A percentile compares a stretch with the other conserved stretches of the same genome.
Conservation (phyloP, 2,113 vertebrate genomes). For the Calyptommatus sinebrachiatus region DNA sequence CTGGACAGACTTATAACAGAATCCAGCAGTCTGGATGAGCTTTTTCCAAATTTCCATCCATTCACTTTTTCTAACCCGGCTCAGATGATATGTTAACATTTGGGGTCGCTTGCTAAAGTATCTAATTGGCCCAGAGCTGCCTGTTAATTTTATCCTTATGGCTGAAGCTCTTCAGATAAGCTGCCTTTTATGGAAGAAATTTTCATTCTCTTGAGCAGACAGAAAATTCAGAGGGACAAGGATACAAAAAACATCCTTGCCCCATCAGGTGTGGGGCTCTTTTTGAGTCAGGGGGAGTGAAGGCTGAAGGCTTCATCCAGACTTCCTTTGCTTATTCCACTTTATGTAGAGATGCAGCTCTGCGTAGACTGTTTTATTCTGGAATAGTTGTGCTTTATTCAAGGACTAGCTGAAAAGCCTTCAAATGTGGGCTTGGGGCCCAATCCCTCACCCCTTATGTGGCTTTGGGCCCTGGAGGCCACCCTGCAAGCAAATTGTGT, state of each 20-base stretch:
- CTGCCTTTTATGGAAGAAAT: conserved; percentile 26
- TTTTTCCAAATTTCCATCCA: background rate
- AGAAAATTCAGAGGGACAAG: background rate
- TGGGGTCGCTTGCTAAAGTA: background rate
- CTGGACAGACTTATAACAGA: no score
- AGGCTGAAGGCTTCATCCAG: background rate
- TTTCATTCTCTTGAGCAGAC: background rate
- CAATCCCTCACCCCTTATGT: no score
- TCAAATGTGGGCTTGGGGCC: no score
- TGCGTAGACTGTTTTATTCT: no score
- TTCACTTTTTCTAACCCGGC: background rate
- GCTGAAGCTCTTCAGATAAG: background rate
- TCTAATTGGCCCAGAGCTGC: background rate
- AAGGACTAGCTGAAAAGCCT: no score
- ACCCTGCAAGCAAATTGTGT: no score
- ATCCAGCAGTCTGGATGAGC: no score
- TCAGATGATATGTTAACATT: background rate
- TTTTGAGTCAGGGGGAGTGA: background rate
- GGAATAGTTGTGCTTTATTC: no score
- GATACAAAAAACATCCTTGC: background rate
- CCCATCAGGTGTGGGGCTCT: background rate
- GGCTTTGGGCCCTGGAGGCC: no score
- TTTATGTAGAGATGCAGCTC: no score
- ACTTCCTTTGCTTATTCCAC: no score
- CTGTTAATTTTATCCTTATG: background rate